Conservation (phyloP, 2,797 vertebrate genomes). For the Alca torda region DNA sequence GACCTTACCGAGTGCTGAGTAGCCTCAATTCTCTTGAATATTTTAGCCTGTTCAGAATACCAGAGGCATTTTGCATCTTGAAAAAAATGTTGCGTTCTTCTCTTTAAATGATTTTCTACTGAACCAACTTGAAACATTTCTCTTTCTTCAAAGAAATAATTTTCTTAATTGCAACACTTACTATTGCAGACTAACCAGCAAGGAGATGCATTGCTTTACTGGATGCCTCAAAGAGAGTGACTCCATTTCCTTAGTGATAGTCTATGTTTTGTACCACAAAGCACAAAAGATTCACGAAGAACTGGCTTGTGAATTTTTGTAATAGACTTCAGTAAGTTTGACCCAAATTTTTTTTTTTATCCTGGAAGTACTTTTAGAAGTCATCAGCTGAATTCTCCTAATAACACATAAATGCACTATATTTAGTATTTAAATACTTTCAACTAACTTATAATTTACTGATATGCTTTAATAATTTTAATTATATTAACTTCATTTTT, state of each 20-base stretch:
- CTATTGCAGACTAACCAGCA: neutral
- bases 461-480: constrained; percentile 23
- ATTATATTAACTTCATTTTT: constrained; percentile 12
- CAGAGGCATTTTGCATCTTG: neutral
- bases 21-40: neutral
- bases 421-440: neutral
- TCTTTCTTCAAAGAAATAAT: constrained; percentile 13
- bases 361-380: neutral
- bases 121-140: neutral
- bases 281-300: neutral
- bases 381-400: neutral
- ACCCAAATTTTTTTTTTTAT: neutral
- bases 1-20: neutral
- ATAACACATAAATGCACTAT: neutral
- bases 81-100: neutral
- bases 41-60: neutral
- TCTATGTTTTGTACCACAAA: neutral
- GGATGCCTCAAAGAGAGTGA: neutral
- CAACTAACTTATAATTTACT: constrained; percentile 23
- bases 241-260: neutral
- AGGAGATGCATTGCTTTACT: neutral
- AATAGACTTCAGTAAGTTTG: neutral
- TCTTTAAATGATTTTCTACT: neutral
- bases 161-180: neutral
- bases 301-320: neutral